Conservation (phyloP, 2,888 invertebrate species). For the Tipula vernalis region DNA sequence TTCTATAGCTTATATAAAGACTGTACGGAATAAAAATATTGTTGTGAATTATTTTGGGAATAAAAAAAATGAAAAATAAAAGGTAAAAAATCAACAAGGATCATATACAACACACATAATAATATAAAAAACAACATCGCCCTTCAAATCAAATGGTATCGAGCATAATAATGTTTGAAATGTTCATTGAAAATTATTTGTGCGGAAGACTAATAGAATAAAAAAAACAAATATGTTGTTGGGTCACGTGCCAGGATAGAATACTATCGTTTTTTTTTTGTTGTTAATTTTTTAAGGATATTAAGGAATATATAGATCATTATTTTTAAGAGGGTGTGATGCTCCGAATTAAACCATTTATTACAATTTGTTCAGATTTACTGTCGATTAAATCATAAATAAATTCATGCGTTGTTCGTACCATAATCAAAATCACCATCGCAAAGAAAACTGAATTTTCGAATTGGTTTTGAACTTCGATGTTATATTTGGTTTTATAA, state of each 20-base stretch:
- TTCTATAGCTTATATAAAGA: neutral
- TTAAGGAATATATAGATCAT: neutral
- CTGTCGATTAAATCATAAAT: neutral
- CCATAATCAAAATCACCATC: too few species aligned
- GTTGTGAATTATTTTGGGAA: neutral
- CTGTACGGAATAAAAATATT: neutral
- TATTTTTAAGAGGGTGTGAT: neutral
- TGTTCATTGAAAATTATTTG: slow-evolving; percentile 8
- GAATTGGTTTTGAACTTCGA: too few species aligned
- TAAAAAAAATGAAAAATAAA: neutral
- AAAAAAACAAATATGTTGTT: neutral
- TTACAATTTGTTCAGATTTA: neutral
- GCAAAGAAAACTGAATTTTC: too few species aligned
- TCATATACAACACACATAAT: neutral
- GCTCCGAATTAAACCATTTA: neutral
- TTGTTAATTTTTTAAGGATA: neutral
- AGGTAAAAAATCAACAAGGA: slow-evolving; percentile 10
- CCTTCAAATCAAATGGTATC: neutral
- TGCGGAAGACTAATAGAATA: slow-evolving; percentile 4
- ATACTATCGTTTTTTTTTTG: neutral
- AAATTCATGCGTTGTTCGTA: too few species aligned
- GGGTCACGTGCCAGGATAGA: neutral
- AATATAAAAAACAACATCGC: neutral
- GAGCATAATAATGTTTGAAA: slow-evolving; percentile 9
- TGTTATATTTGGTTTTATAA: too few species aligned